phyloP scores from a whole-genome alignment of 2,113 vertebrate genomes.

The Peromyscus polionotus region DNA sequence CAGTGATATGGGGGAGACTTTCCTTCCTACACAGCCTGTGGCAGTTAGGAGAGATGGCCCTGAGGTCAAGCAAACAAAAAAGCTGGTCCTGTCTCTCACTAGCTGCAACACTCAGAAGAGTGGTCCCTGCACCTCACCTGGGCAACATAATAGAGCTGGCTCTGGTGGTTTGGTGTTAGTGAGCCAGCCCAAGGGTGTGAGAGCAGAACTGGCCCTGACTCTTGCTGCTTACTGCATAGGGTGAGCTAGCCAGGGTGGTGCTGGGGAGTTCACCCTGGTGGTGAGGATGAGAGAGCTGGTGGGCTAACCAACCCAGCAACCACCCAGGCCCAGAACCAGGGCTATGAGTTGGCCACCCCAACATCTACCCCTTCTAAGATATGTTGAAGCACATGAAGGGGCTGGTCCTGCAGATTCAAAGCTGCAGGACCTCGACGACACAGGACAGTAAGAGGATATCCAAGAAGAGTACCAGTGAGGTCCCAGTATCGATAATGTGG shows the following conservation, averaged over 20 bases:
- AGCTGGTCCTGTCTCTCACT: background rate
- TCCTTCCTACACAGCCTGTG: background rate
- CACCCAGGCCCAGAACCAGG: background rate
- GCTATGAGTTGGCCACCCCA: background rate
- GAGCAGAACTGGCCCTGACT: background rate
- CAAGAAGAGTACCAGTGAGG: background rate
- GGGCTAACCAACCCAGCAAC: background rate
- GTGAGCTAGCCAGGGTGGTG: background rate
- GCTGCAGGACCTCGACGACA: background rate
- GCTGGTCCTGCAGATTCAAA: background rate
- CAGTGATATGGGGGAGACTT: background rate
- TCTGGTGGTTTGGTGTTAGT: background rate
- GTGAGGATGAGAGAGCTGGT: background rate
- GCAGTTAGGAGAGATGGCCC: background rate
- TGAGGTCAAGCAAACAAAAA: background rate
- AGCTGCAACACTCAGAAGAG: background rate
- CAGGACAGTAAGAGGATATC: background rate
- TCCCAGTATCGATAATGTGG: background rate
- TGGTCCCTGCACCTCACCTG: background rate
- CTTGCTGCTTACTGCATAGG: background rate
- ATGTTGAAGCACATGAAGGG: background rate
- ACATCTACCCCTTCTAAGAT: background rate
- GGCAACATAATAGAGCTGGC: background rate
- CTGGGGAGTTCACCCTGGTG: background rate
- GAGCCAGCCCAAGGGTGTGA: background rate